phyloP scores from a whole-genome alignment of 2,113 vertebrate species.

The Callospermophilus lateralis region DNA sequence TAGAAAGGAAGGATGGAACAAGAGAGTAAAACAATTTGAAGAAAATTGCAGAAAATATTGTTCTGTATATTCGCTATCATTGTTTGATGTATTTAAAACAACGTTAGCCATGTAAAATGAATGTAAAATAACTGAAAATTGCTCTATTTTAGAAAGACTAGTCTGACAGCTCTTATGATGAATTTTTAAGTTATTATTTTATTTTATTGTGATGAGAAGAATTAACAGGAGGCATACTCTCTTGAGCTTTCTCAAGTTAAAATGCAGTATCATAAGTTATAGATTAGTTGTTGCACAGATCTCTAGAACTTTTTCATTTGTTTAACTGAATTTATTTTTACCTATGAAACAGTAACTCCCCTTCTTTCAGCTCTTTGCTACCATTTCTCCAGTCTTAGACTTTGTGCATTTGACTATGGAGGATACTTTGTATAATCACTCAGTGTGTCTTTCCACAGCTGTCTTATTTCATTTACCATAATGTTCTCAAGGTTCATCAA shows the following conservation, averaged over 20 bases:
- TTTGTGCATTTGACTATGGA: neutral
- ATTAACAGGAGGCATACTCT: neutral
- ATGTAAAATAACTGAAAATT: neutral
- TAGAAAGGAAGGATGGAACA: neutral
- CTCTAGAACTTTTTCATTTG: no score
- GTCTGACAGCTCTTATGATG: neutral
- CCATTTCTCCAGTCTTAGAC: neutral
- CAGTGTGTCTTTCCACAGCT: no score
- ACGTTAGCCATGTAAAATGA: neutral
- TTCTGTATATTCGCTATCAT: neutral
- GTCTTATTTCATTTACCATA: no score
- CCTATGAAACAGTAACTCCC: no score
- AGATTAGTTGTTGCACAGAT: neutral
- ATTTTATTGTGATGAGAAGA: neutral
- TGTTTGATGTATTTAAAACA: neutral
- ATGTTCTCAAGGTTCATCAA: no score
- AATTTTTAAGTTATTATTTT: neutral
- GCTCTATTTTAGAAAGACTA: neutral
- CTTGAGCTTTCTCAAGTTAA: neutral
- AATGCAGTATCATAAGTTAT: neutral
- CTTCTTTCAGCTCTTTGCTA: neutral
- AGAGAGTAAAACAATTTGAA: neutral
- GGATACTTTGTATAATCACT: neutral
- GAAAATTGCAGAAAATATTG: neutral
- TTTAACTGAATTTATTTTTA: no score